phyloP scores from a whole-genome alignment of 2,797 vertebrate genomes.

The Acanthis flammea region DNA sequence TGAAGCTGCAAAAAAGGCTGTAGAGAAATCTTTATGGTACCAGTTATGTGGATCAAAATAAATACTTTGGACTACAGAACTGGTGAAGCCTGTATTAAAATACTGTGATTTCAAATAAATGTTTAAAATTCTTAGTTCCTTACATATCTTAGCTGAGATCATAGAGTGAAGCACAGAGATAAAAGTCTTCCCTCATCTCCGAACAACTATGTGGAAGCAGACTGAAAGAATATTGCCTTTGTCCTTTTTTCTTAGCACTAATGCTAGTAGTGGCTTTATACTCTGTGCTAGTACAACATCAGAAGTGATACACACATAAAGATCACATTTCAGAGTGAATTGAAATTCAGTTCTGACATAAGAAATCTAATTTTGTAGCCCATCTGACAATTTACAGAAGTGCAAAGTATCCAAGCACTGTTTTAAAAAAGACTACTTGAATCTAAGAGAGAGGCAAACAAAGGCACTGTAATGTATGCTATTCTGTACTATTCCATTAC shows the following conservation, averaged over 20 bases:
- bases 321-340: not conserved
- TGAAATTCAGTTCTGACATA: not conserved
- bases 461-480: not conserved
- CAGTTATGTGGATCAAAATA: not conserved
- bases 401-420: not conserved
- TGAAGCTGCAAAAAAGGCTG: not conserved
- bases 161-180: not conserved
- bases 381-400: not conserved
- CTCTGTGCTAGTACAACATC: not conserved
- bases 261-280: not conserved
- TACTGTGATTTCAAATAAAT: not conserved
- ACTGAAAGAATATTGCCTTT: not conserved
- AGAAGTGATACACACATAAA: not conserved
- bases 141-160: not conserved
- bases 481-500: not conserved
- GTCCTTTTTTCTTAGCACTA: not conserved
- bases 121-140: not conserved
- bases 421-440: not conserved
- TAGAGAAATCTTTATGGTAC: not conserved
- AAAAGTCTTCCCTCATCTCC: not conserved
- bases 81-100: not conserved
- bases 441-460: not conserved
- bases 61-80: not conserved
- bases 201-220: not conserved
- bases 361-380: not conserved